Percentiles rank a stretch among this genome's conserved stretches.
These are phyloP conservation scores for Prionace glauca DNA, from an alignment of 2,797 vertebrate species.

Conservation along the genomic window DNA sequence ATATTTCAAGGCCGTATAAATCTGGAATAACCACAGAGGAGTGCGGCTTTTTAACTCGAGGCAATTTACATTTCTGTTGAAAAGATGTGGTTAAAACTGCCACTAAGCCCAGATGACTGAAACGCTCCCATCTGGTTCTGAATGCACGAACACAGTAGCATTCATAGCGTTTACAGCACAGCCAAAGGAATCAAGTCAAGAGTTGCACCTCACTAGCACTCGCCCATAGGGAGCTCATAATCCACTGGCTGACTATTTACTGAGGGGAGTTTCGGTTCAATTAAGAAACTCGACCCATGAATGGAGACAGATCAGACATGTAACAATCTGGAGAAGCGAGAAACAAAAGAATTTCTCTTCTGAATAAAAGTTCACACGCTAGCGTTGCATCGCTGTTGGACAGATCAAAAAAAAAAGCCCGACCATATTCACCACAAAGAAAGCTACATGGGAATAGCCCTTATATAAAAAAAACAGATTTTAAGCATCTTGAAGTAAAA, in stretches of 20 bases:
- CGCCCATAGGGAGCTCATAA: not conserved
- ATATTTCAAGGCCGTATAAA: constrained; percentile 10
- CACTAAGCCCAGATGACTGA: not conserved
- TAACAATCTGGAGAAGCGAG: constrained; percentile 24
- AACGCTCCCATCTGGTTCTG: not conserved
- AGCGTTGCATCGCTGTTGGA: not conserved
- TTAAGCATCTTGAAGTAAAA: not conserved
- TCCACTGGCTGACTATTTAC: not conserved
- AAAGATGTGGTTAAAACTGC: constrained; percentile 1
- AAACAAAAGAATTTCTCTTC: not conserved
- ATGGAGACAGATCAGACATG: not conserved
- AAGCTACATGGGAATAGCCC: not conserved
- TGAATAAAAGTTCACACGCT: not conserved
- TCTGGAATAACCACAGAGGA: not conserved
- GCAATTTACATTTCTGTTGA: constrained; percentile 18
- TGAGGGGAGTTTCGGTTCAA: constrained; percentile 18
- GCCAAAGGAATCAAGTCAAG: constrained; percentile 15
- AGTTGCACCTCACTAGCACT: not conserved
- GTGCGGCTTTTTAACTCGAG: not conserved
- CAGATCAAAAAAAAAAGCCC: not conserved
- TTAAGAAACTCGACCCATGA: not conserved
- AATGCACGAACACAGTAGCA: constrained; percentile 26
- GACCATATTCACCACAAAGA: not conserved
- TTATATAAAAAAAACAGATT: constrained; percentile 16
- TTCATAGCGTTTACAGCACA: not conserved